These are phyloP conservation scores for Nemurella pictetii DNA, from an alignment of 2,888 invertebrate species.

Conservation along the genomic window DNA sequence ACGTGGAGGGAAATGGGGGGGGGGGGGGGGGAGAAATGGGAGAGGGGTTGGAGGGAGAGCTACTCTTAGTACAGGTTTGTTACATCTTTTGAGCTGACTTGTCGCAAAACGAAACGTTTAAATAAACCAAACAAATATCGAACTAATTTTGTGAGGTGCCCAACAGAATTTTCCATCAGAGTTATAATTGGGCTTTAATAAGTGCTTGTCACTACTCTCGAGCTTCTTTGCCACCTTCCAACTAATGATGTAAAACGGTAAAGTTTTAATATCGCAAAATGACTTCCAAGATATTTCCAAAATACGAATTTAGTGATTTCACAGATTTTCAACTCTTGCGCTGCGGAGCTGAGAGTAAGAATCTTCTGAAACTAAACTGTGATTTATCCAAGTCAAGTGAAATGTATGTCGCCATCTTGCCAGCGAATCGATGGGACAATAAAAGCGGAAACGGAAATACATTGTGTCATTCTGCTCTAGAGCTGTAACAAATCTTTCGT, in stretches of 20 bases:
- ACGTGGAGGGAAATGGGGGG: background rate
- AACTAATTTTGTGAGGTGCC: background rate
- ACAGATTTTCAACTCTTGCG: background rate
- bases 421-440: background rate
- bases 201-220: background rate
- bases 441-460: background rate
- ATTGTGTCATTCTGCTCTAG: background rate
- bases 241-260: background rate
- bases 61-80: too few relatives aligned
- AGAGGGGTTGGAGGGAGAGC: too few relatives aligned
- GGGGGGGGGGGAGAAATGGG: background rate
- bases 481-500: background rate
- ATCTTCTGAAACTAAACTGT: background rate
- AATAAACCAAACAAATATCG: background rate
- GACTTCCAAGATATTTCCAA: background rate
- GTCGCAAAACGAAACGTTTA: background rate
- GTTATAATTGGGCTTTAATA: background rate
- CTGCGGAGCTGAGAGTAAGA: background rate
- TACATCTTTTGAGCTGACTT: background rate
- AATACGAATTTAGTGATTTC: background rate
- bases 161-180: background rate
- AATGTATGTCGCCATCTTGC: background rate
- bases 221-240: background rate
- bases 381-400: background rate
- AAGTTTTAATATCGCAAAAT: background rate